Evolutionary conservation across 2,113 vertebrate species (phyloP), one percentile per base, ranked within the genome.

Genomic region (Sebastes fasciatus): DNA sequence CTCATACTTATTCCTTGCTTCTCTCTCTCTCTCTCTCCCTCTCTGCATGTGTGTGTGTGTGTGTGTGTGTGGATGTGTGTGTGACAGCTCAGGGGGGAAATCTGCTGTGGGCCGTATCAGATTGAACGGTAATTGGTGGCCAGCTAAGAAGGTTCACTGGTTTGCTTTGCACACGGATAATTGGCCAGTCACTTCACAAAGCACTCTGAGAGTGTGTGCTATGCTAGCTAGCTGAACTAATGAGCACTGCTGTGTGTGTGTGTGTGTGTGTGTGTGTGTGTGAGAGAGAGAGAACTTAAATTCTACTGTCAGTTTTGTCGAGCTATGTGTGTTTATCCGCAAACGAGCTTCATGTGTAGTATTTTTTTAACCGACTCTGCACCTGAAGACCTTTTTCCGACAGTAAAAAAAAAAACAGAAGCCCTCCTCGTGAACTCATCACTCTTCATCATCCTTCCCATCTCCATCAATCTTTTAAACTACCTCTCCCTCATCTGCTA

Each of bases 91-190:
- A 19, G 65, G 83, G 75, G 84, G 91, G 86, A 70, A 82, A 87
- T 90, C 78, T 89, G 88, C 86, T 92, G 83, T 73, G 61, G 88
- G 87, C 84, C 42, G 54, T 87, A 92, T 93, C 89, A 92, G 91
- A 94, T 90, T 92, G 91, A 93, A 89, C 82, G 69, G 87, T 94
- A 95, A 94, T 95, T 94, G 93, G 92, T 90, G 91, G 86, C 90
- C 88, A 86, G 86, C 88, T 89, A 88, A 89, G 90, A 94, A 90
- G 92, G 92, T 93, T 93, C 91, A 92, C 91, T 90, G 88, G 90
- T 92, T 92, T 90, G 92, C 90, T 90, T 91, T 89, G 89, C 92
- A 88, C 87, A 87, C 34, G 87, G 91, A 91, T 94, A 94, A 94
- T 93, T 94, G 92, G 91, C 83, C 90, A 79, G 90, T 90, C 48